Percentiles rank a stretch among this genome's conserved stretches.
Conservation (phyloP, 2,888 invertebrate species). For the Charanyca ferruginea region DNA sequence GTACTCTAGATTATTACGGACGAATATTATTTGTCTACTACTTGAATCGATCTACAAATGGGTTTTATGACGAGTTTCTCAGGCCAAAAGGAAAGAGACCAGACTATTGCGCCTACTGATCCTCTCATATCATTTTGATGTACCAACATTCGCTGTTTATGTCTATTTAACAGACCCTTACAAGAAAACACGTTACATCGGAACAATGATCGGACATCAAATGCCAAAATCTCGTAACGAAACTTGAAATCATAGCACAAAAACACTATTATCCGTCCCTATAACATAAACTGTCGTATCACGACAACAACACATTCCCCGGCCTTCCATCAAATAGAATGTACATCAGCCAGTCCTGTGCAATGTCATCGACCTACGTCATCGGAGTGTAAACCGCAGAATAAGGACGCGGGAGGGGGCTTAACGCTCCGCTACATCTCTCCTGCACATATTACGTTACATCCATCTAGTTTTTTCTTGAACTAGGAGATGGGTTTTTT, state of each 20-base stretch:
- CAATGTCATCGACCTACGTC: constrained; percentile 63
- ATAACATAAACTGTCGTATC: background rate
- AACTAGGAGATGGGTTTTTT: constrained; percentile 29
- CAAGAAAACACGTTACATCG: no score
- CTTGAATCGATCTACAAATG: no score
- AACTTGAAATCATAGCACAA: background rate
- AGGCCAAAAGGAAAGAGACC: no score
- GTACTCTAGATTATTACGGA: no score
- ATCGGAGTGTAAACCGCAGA: constrained; percentile 65
- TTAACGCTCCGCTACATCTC: constrained; percentile 62
- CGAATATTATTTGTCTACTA: no score
- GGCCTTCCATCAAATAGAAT: constrained; percentile 22
- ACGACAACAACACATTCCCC: background rate
- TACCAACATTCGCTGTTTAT: no score
- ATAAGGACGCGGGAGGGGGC: constrained; percentile 57
- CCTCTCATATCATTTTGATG: no score
- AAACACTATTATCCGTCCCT: background rate
- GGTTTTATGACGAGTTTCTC: no score
- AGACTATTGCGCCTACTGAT: no score
- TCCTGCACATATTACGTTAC: constrained; percentile 58
- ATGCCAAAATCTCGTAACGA: background rate
- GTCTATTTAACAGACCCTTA: no score
- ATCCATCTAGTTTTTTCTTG: constrained; percentile 39
- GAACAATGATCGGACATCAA: background rate
- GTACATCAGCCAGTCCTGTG: constrained; percentile 33